A percentile compares a stretch with the other conserved stretches of the same genome.
Evolutionary conservation across 2,797 vertebrate species (phyloP).

Genomic region (Halcyon leucocephala): DNA sequence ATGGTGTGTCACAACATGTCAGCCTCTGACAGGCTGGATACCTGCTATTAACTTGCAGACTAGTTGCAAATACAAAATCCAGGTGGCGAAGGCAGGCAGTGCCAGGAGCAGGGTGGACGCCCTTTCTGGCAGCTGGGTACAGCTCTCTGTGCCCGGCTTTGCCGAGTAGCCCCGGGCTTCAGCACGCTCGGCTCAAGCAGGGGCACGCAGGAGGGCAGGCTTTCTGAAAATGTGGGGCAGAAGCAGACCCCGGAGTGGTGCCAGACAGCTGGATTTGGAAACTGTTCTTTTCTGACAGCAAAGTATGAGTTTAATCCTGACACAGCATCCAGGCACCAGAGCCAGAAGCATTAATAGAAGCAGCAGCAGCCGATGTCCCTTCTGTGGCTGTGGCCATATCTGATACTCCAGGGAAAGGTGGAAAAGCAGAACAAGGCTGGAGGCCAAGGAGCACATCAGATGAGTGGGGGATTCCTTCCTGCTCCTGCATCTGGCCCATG

Average conservation of each 20-base stretch:
- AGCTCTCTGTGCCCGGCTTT: background rate
- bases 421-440: background rate
- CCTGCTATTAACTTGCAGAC: constrained; percentile 71
- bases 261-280: background rate
- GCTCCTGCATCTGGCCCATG: background rate
- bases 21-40: constrained; percentile 74
- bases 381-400: background rate
- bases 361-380: background rate
- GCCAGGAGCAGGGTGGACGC: background rate
- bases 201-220: background rate
- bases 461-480: background rate
- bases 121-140: fast-evolving
- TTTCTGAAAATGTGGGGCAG: background rate
- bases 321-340: background rate
- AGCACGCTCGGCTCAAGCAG: fast-evolving
- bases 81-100: constrained; percentile 39
- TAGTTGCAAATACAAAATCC: constrained; percentile 63
- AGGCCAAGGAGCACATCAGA: background rate
- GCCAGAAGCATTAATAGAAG: background rate
- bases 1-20: constrained; percentile 69
- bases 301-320: background rate
- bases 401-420: background rate
- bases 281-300: background rate
- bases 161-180: background rate
- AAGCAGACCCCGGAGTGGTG: background rate